Conservation (phyloP, 1,140 invertebrate species). For the Lysiphlebus fabarum region DNA sequence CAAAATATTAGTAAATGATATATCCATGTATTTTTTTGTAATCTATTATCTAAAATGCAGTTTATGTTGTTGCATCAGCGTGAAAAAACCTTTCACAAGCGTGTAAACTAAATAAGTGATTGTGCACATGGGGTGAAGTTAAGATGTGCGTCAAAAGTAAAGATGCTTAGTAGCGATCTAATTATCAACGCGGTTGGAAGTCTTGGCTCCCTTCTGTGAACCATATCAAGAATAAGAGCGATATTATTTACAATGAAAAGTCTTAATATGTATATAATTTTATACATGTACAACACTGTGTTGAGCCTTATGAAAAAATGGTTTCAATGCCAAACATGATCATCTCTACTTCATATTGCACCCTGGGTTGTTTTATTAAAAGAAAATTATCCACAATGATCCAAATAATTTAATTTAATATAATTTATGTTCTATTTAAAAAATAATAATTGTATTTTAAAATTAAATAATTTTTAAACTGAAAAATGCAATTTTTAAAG, state of each 20-base stretch:
- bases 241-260: too few relatives aligned
- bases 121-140: constrained; percentile 33
- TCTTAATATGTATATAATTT: too few relatives aligned
- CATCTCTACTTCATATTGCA: constrained; percentile 8
- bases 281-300: too few relatives aligned
- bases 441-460: too few relatives aligned
- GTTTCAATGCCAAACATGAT: constrained; percentile 5
- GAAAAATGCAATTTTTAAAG: too few relatives aligned
- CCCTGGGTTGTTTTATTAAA: background rate
- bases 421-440: too few relatives aligned
- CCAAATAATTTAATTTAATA: constrained; percentile 1
- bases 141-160: constrained; percentile 39
- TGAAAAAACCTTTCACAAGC: constrained; percentile 21
- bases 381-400: background rate
- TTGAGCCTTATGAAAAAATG: background rate
- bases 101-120: constrained; percentile 32
- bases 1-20: constrained; percentile 1
- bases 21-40: constrained; percentile 11
- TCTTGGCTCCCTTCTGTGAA: constrained; percentile 41
- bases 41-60: background rate
- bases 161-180: constrained; percentile 50
- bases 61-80: constrained; percentile 5
- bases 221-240: constrained; percentile 38
- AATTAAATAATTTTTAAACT: too few relatives aligned
- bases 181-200: constrained; percentile 49